phyloP scores from a whole-genome alignment of 2,113 vertebrate genomes.

The Lophochroa leadbeateri region DNA sequence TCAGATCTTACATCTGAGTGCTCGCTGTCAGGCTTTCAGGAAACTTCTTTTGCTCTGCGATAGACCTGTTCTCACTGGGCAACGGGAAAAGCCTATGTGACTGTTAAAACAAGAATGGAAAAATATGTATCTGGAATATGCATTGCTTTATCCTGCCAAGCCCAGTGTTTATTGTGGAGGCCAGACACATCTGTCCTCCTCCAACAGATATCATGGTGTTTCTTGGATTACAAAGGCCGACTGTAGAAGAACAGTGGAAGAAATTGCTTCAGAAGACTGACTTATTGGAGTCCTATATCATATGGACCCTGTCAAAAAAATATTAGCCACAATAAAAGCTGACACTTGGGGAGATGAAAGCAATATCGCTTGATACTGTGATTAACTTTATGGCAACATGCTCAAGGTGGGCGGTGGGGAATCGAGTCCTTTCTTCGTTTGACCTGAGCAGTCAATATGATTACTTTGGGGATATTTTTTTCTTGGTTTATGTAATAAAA shows the following conservation, averaged over 20 bases:
- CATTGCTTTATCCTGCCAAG: constrained; percentile 59
- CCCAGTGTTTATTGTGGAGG: constrained; percentile 63
- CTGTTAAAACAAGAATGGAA: constrained; percentile 65
- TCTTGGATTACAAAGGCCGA: constrained; percentile 58
- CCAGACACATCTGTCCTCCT: constrained; percentile 62
- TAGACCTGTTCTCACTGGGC: constrained; percentile 36
- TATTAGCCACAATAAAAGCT: constrained; percentile 23
- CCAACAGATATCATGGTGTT: constrained; percentile 62
- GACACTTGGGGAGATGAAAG: neutral
- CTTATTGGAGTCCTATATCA: constrained; percentile 37
- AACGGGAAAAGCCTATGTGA: constrained; percentile 40
- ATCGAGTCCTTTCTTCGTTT: neutral
- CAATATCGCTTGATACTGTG: constrained; percentile 8
- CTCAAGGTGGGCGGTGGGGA: neutral
- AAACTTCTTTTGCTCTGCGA: constrained; percentile 36
- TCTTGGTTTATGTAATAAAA: constrained; percentile 15
- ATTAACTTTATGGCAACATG: neutral
- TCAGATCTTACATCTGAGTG: constrained; percentile 53
- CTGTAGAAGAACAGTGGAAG: constrained; percentile 42
- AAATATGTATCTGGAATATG: constrained; percentile 67
- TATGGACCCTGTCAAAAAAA: constrained; percentile 15
- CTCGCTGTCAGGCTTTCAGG: constrained; percentile 35
- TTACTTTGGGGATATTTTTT: neutral
- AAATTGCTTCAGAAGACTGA: constrained; percentile 57
- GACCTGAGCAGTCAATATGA: neutral